These are phyloP conservation scores for Oceanodroma tethys DNA, from an alignment of 2,113 vertebrate genomes.

Conservation along the genomic window DNA sequence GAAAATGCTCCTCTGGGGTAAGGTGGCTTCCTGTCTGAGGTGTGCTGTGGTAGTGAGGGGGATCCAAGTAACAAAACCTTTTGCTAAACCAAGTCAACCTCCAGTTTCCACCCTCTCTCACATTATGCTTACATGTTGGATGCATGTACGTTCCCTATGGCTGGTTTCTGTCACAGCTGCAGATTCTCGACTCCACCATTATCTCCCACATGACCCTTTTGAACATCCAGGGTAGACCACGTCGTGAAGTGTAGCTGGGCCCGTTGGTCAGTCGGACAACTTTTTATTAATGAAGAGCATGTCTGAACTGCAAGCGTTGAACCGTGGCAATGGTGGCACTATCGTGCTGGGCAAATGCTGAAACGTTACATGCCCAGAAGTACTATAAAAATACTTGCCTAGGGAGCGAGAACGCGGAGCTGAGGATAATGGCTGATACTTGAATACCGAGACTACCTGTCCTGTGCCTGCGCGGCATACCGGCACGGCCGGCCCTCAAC, in stretches of 20 bases:
- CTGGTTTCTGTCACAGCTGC: neutral
- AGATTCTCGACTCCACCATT: accelerated
- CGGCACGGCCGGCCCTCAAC: neutral
- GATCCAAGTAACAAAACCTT: neutral
- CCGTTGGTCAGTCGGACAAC: too few species aligned
- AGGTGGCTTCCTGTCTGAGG: accelerated
- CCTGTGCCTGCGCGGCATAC: accelerated
- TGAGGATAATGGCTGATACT: neutral
- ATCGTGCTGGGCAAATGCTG: accelerated
- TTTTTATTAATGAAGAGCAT: neutral
- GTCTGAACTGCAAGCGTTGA: neutral
- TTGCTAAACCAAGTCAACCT: neutral
- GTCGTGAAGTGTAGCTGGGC: too few species aligned
- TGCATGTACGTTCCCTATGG: accelerated
- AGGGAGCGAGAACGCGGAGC: accelerated
- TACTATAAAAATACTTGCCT: neutral
- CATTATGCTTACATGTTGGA: accelerated
- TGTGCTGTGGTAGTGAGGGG: neutral
- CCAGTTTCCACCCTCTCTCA: too few species aligned
- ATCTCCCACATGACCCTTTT: neutral
- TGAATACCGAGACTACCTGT: accelerated
- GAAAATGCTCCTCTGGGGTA: too few species aligned
- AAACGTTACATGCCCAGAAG: neutral
- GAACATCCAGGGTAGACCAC: neutral
- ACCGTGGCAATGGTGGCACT: neutral